Conservation (phyloP, 2,888 invertebrate genomes). For the Junonia oenone region DNA sequence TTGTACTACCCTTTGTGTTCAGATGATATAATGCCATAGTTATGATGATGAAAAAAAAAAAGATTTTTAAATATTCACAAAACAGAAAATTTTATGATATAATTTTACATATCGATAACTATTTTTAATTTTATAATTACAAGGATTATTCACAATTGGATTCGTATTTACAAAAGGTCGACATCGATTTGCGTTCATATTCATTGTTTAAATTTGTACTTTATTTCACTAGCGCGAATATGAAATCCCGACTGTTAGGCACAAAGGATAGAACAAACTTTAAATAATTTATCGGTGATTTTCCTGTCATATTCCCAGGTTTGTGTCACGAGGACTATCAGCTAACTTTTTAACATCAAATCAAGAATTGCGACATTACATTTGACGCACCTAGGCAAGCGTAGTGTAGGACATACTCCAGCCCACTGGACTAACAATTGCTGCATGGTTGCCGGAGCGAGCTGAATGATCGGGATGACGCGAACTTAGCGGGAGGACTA, state of each 20-base stretch:
- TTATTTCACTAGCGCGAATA: not conserved
- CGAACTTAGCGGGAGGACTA: too few species aligned
- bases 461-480: too few species aligned
- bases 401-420: too few species aligned
- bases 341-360: too few species aligned
- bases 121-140: not conserved
- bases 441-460: too few species aligned
- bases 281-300: not conserved
- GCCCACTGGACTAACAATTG: too few species aligned
- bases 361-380: too few species aligned
- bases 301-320: not conserved
- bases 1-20: constrained; percentile 2
- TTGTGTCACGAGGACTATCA: not conserved
- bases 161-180: not conserved
- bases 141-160: constrained; percentile 1
- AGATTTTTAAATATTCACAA: not conserved
- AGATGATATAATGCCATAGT: not conserved
- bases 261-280: constrained; percentile 6
- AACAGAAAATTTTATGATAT: not conserved
- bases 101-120: not conserved
- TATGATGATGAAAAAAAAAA: not conserved
- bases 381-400: too few species aligned
- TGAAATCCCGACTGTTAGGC: not conserved
- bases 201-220: constrained; percentile 10
- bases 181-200: not conserved